Base-by-base conservation (phyloP, 2,113 vertebrate genomes). In the Chloropsis cyanopogon region DNA sequence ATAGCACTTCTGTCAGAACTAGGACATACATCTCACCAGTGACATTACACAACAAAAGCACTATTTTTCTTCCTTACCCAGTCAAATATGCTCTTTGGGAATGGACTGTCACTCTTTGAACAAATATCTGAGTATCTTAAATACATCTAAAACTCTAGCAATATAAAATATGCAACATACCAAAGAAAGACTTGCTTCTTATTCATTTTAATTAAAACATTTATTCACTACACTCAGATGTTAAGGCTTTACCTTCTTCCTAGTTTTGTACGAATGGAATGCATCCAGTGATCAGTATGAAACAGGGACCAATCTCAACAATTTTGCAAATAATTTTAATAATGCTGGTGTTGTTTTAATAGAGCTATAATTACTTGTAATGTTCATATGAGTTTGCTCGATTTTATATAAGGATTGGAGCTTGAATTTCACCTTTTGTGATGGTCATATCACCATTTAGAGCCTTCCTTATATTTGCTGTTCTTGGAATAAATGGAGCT, bases 171-270 rank as follows among this genome's bases (percentile, higher is more conserved):
- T n/a, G 64, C 46, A 86, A 35, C 31, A 73, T 8, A 50, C 11
- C 33, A 63, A 79, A 91, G 42, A 64, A 52, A 79, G 57, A 63
- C 39, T 54, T 59, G 25, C 31, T 72, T 75, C 46, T 90, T 79
- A 61, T 18, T 79, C 4, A 79, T 82, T 96, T 86, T 87, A 92
- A 93, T 89, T 47, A 89, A 89, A 91, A 49, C 66, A 82, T 82
- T 89, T 93, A 82, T 63, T 82, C 83, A 60, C 20, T 92, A 53
- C 12, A 23, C 22, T 79, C 50, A 63, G 33, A 61, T 73, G 26
- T 81, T 68, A 72, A 50, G 22, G 24, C 23, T 92, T 68, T 85
- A 69, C n/a, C 35, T 76, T 73, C 29, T 47, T 75, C 42, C 33
- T 16, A 31, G 17, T 44, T 92, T 70, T 41, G 22, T 46, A 89